Percentiles rank a stretch among this genome's conserved stretches.
phyloP scores from a whole-genome alignment of 1,140 invertebrate genomes.

The Hetaerina americana region DNA sequence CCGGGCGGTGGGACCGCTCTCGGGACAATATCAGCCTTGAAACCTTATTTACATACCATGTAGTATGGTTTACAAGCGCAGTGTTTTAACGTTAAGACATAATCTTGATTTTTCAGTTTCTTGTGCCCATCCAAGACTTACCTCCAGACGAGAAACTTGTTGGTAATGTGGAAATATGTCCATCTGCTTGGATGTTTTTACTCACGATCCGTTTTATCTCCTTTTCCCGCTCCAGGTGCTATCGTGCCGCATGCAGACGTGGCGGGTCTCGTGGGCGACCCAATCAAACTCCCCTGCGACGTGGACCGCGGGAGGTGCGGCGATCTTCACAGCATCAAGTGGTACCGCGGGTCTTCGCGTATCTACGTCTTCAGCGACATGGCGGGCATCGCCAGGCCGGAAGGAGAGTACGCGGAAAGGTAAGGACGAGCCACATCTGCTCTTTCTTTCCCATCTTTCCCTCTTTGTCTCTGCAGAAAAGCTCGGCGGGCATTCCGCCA shows the following conservation, averaged over 20 bases:
- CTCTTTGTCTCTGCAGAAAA: background rate
- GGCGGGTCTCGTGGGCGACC: slow-evolving; percentile 41
- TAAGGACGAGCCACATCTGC: slow-evolving; percentile 28
- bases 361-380: slow-evolving; percentile 74
- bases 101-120: too few relatives aligned
- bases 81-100: too few relatives aligned
- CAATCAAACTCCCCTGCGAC: slow-evolving; percentile 56
- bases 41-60: too few relatives aligned
- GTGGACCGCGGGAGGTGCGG: slow-evolving; percentile 64
- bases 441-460: background rate
- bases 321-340: slow-evolving; percentile 75
- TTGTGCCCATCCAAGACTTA: too few relatives aligned
- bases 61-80: too few relatives aligned
- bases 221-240: slow-evolving; percentile 14
- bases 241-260: slow-evolving; percentile 29
- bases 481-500: too few relatives aligned
- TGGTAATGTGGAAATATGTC: too few relatives aligned
- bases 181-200: too few relatives aligned
- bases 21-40: too few relatives aligned
- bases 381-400: slow-evolving; percentile 51
- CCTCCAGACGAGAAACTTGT: too few relatives aligned
- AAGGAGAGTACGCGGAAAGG: slow-evolving; percentile 62
- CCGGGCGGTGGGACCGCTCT: too few relatives aligned
- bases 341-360: slow-evolving; percentile 66
- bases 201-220: background rate